phyloP scores from a whole-genome alignment of 2,113 vertebrate genomes.

The Erythrocebus patas region DNA sequence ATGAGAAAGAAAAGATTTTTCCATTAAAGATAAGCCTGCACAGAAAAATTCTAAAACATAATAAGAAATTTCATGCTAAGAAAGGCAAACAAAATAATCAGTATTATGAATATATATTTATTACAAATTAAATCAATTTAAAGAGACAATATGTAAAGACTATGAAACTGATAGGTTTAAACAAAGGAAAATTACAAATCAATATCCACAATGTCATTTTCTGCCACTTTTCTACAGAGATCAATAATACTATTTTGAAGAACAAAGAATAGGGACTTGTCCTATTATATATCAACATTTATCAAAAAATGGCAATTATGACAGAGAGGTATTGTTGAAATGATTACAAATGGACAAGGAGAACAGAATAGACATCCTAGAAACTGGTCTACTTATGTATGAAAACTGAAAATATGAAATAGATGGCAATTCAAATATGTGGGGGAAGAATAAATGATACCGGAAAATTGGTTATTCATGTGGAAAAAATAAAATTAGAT shows the following conservation, averaged over 20 bases:
- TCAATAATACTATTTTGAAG: neutral
- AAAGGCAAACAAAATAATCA: neutral
- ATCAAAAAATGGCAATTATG: neutral
- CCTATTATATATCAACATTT: neutral
- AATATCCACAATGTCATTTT: neutral
- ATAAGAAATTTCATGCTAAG: neutral
- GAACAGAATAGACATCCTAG: neutral
- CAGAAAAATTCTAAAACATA: neutral
- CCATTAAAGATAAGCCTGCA: neutral
- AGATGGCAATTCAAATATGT: neutral
- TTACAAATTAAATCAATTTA: neutral
- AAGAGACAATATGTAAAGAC: neutral
- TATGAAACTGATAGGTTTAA: neutral
- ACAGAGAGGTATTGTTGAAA: neutral
- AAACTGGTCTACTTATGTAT: neutral
- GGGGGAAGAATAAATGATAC: neutral
- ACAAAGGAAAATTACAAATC: neutral
- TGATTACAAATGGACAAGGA: neutral
- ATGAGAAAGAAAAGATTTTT: neutral
- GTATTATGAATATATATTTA: neutral
- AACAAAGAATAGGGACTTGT: neutral
- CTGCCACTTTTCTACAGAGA: neutral
- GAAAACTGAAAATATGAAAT: neutral
- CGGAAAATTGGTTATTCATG: neutral
- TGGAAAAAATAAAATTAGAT: constrained; percentile 44